Evolutionary conservation across 2,797 vertebrate species (phyloP).

Genomic region (Cyclura pinguis): DNA sequence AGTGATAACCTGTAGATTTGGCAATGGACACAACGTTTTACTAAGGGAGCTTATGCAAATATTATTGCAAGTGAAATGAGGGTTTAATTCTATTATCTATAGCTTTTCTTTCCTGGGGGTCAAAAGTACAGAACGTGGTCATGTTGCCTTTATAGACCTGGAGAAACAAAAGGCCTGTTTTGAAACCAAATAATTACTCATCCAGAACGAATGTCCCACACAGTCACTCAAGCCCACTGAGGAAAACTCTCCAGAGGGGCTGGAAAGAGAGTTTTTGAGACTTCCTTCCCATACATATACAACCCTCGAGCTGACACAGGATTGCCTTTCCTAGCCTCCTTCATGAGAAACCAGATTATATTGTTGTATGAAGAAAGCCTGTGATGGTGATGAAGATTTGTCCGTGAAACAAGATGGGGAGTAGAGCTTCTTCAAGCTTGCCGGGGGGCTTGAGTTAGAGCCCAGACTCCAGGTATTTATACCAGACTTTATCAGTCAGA

Average conservation of each 20-base stretch:
- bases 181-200: constrained; percentile 79
- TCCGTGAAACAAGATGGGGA: background rate
- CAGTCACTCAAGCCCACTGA: constrained; percentile 55
- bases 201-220: constrained; percentile 76
- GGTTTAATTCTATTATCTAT: constrained; percentile 91
- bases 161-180: constrained; percentile 76
- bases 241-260: constrained; percentile 46
- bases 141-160: constrained; percentile 84
- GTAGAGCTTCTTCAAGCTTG: background rate
- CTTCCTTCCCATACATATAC: background rate
- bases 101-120: constrained; percentile 85
- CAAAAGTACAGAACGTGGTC: constrained; percentile 84
- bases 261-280: background rate
- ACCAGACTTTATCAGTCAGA: background rate
- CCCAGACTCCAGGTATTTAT: background rate
- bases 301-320: constrained; percentile 26
- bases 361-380: background rate
- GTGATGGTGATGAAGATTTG: background rate
- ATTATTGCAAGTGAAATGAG: constrained; percentile 85
- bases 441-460: background rate
- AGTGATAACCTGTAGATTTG: constrained; percentile 78
- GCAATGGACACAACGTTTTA: constrained; percentile 73
- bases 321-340: background rate
- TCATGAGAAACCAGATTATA: background rate
- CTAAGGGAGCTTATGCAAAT: constrained; percentile 87